phyloP scores from a whole-genome alignment of 2,113 vertebrate genomes.

The Colossoma macropomum region DNA sequence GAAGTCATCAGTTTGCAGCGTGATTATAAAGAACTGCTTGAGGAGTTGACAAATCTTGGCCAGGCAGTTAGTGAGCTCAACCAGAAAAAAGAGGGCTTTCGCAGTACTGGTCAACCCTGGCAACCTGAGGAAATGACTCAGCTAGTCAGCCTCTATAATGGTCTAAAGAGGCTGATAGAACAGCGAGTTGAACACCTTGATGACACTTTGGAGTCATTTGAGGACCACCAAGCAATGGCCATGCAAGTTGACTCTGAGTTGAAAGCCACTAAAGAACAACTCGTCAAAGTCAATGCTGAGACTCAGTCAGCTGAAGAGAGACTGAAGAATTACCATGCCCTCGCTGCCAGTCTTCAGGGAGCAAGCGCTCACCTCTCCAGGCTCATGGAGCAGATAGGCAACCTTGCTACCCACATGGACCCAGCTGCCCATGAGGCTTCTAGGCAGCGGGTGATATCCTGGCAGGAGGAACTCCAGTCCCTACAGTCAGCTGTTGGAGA shows the following conservation, averaged over 20 bases:
- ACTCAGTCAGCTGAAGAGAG: conserved; percentile 91
- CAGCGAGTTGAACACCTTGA: conserved; percentile 80
- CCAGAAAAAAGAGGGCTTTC: conserved; percentile 91
- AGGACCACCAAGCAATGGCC: conserved; percentile 80
- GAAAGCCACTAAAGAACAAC: conserved; percentile 77
- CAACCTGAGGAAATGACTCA: conserved; percentile 86
- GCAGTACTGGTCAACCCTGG: conserved; percentile 89
- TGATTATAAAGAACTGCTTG: conserved; percentile 79
- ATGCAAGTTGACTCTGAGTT: conserved; percentile 79
- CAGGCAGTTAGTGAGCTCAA: conserved; percentile 87
- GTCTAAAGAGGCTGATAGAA: conserved; percentile 81
- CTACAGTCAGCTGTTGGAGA: conserved; percentile 83
- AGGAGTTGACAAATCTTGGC: conserved; percentile 80
- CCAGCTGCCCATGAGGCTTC: conserved; percentile 79
- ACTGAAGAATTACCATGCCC: conserved; percentile 88
- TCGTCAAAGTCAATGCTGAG: conserved; percentile 84
- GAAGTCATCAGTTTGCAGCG: conserved; percentile 81
- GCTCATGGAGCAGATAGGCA: conserved; percentile 87
- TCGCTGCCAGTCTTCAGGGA: conserved; percentile 89
- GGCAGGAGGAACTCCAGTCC: conserved; percentile 88
- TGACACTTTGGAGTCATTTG: conserved; percentile 79
- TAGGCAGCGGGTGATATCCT: conserved; percentile 81
- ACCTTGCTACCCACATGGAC: conserved; percentile 84
- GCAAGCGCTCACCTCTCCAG: conserved; percentile 83
- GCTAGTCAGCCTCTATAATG: conserved; percentile 79